phyloP scores from a whole-genome alignment of 1,140 invertebrate genomes.

The Drosophila repleta region DNA sequence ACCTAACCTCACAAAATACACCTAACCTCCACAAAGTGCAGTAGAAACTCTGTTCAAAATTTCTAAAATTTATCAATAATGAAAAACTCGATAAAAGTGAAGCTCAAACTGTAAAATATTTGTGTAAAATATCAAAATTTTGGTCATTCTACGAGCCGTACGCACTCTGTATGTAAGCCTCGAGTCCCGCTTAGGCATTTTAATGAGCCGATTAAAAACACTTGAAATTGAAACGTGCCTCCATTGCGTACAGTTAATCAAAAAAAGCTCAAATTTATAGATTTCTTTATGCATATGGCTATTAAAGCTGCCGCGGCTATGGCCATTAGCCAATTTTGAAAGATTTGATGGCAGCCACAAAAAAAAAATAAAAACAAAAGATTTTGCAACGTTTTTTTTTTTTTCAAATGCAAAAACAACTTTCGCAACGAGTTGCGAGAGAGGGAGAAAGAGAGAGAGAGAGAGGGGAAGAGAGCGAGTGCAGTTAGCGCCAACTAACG shows the following conservation, averaged over 20 bases:
- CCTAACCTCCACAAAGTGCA: too few relatives aligned
- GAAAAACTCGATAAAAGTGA: too few relatives aligned
- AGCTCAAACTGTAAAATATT: too few relatives aligned
- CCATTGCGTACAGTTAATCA: background rate
- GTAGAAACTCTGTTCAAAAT: too few relatives aligned
- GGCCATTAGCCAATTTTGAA: slow-evolving; percentile 28
- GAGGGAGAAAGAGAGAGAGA: background rate
- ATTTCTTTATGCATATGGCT: slow-evolving; percentile 1
- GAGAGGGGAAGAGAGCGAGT: background rate
- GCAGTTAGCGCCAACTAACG: too few relatives aligned
- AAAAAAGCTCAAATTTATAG: background rate
- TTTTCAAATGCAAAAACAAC: slow-evolving; percentile 34
- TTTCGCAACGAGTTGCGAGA: slow-evolving; percentile 72
- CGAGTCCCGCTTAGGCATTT: slow-evolving; percentile 7
- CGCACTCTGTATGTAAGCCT: too few relatives aligned
- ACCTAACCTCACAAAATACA: too few relatives aligned
- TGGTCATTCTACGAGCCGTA: too few relatives aligned
- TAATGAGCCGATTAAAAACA: slow-evolving; percentile 1
- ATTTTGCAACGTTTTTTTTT: slow-evolving; percentile 38
- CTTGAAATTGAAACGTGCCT: slow-evolving; percentile 14
- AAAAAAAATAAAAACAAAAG: slow-evolving; percentile 11
- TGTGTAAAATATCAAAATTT: too few relatives aligned
- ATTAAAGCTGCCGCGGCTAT: slow-evolving; percentile 13
- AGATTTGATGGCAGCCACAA: too few relatives aligned
- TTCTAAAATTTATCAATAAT: too few relatives aligned